These are phyloP conservation scores for Sebastes baramenuke DNA, from an alignment of 2,797 vertebrate species.

Conservation along the genomic window DNA sequence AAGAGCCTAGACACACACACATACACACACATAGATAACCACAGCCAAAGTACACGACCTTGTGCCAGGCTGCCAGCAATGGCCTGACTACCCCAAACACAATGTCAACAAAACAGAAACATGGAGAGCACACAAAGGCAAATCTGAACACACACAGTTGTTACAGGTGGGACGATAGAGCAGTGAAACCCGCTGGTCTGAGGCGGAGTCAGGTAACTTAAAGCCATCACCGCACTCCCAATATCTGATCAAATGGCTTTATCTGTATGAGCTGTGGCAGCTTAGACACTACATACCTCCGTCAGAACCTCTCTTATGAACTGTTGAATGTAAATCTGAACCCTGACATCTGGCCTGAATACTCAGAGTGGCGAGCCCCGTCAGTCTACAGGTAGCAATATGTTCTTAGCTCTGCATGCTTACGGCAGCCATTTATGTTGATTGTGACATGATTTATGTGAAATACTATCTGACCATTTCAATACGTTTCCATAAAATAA, in stretches of 20 bases:
- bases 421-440: background rate
- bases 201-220: background rate
- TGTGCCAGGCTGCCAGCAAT: conserved; percentile 32
- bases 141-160: conserved; percentile 10
- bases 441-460: background rate
- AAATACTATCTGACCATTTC: background rate
- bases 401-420: background rate
- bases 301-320: background rate
- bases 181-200: background rate
- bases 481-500: background rate
- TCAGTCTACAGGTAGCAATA: background rate
- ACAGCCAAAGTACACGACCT: conserved; percentile 34
- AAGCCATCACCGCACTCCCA: background rate
- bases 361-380: background rate
- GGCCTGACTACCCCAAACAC: conserved; percentile 17
- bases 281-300: background rate
- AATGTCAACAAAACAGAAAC: conserved; percentile 31
- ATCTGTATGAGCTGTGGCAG: background rate
- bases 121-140: conserved; percentile 3
- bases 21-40: background rate
- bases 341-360: background rate
- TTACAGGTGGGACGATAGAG: background rate
- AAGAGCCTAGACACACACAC: background rate
- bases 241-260: background rate
- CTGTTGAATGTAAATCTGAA: background rate